These are phyloP conservation scores for Aporophyla nigra DNA, from an alignment of 2,888 invertebrate genomes.

Conservation along the genomic window DNA sequence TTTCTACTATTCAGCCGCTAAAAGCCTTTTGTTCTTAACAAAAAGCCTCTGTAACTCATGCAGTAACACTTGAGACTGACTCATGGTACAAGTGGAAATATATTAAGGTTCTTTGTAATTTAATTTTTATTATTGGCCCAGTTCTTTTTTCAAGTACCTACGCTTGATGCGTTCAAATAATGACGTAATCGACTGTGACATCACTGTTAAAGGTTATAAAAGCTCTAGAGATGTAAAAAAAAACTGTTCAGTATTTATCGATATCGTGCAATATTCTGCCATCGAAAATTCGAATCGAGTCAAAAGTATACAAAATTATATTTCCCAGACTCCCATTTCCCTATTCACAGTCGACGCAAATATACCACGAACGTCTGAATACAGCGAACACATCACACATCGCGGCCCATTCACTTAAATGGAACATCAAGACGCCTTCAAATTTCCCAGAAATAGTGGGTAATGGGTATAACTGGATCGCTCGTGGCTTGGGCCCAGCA, in stretches of 20 bases:
- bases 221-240: not conserved
- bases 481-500: slow-evolving; percentile 68
- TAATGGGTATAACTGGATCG: slow-evolving; percentile 60
- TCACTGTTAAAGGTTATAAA: not conserved
- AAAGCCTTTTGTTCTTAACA: slow-evolving; percentile 83
- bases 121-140: not conserved
- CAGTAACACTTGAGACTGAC: slow-evolving; percentile 75
- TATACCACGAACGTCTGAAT: slow-evolving; percentile 40
- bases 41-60: slow-evolving; percentile 83
- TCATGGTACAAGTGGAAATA: slow-evolving; percentile 63
- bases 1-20: slow-evolving; percentile 75
- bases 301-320: slow-evolving; percentile 19
- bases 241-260: not conserved
- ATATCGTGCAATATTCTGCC: not conserved
- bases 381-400: slow-evolving; percentile 53
- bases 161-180: not conserved
- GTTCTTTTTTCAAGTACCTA: not conserved
- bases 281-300: slow-evolving; percentile 6
- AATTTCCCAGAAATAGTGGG: slow-evolving; percentile 63
- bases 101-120: not conserved
- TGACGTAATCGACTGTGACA: not conserved
- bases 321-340: slow-evolving; percentile 28
- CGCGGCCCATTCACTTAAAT: slow-evolving; percentile 58
- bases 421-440: slow-evolving; percentile 54
- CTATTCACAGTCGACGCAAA: slow-evolving; percentile 38